These are phyloP conservation scores for Leistus spinibarbis DNA, from an alignment of 2,888 invertebrate genomes.

Conservation along the genomic window DNA sequence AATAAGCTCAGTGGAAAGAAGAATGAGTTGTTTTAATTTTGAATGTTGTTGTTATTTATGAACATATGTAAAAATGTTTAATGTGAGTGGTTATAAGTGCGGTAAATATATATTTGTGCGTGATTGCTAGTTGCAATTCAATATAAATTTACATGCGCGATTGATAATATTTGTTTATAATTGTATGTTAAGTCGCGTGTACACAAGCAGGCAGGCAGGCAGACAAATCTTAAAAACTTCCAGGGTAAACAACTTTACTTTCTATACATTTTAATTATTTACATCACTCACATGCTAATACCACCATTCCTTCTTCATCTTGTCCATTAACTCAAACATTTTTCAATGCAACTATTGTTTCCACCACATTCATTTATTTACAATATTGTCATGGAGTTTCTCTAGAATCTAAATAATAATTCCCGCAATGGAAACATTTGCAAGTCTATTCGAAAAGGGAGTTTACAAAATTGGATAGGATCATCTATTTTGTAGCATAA, in stretches of 20 bases:
- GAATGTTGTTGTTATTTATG: not conserved
- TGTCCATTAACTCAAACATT: too few relatives aligned
- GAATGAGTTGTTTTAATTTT: too few relatives aligned
- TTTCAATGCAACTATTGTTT: not conserved
- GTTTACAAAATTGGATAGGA: too few relatives aligned
- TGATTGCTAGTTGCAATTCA: not conserved
- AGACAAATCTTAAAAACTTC: not conserved
- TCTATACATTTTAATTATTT: not conserved
- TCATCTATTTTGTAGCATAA: not conserved
- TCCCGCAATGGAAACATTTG: too few relatives aligned
- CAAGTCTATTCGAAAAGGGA: too few relatives aligned
- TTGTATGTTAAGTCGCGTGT: not conserved
- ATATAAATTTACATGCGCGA: not conserved
- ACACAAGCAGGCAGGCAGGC: not conserved
- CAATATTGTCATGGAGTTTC: too few relatives aligned
- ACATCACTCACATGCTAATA: not conserved
- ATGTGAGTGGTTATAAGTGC: not conserved
- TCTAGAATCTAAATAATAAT: too few relatives aligned
- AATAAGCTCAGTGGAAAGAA: too few relatives aligned
- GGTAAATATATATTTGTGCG: not conserved
- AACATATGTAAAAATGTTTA: not conserved
- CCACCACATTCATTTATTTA: not conserved
- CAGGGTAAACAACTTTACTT: not conserved
- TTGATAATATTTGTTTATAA: not conserved
- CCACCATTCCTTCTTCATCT: not conserved